phyloP scores from a whole-genome alignment of 35 echinoderm and acorn worm genomes.

The Holothuria glaberrima region DNA sequence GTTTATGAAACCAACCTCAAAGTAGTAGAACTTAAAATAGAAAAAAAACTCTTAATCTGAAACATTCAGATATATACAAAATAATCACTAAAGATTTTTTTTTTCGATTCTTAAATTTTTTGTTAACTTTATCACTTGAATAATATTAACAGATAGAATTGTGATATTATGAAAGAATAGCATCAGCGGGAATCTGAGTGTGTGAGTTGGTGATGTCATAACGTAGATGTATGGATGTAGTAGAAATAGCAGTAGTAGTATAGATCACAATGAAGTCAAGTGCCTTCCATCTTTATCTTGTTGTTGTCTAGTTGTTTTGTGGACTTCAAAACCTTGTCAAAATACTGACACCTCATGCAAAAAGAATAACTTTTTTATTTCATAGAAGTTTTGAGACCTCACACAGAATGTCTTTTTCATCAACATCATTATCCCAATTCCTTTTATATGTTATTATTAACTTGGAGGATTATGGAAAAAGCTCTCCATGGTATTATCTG shows the following conservation, averaged over 20 bases:
- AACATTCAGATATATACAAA: background rate
- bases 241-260: background rate
- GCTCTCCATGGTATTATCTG: no score
- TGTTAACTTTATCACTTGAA: background rate
- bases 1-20: background rate
- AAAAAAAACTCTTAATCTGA: background rate
- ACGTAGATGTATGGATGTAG: background rate
- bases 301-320: background rate
- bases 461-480: background rate
- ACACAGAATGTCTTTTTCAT: background rate
- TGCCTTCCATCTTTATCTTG: constrained; percentile 5
- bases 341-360: background rate
- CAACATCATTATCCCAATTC: background rate
- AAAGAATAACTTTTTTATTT: background rate
- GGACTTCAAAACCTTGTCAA: background rate
- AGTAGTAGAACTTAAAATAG: background rate
- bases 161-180: background rate
- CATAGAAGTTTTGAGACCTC: background rate
- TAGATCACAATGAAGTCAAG: constrained; percentile 12
- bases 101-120: background rate
- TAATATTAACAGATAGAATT: background rate
- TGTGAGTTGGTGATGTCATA: constrained; percentile 3
- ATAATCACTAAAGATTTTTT: background rate
- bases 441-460: background rate
- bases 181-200: background rate